Base-by-base conservation (phyloP, 1,140 invertebrate species). In the Eulimnadia texana region DNA sequence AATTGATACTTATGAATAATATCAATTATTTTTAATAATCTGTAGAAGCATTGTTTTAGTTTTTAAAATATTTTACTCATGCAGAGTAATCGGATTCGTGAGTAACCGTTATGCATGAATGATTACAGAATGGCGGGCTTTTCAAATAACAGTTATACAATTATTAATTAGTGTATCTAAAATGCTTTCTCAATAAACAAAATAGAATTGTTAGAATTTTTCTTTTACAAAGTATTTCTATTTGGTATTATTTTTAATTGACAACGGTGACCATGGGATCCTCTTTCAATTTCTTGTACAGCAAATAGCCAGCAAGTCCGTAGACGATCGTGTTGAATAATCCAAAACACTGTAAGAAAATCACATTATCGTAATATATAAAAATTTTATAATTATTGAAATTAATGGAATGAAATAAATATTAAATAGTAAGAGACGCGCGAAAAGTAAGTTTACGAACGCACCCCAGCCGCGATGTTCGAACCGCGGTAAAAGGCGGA, bases 301-400 rank as follows among this genome's bases (percentile, higher is more conserved):
- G 74, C 66, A 88, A 80, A 69, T 84, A 90, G 3, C 84, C 73
- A 57, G 84, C 86, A 49, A 80, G 81, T 2, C 75, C 86, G 66
- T 90, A 92, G 3, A 81, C 85, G 42, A 85, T 62, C n/a, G 83
- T 83, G 70, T 89, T 90, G 72, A 91, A 82, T 1, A 90, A 71
- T 62, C 86, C 88, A 68, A 91, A 89, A 22, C 84, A 77, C 86
- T 88, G 72, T 22, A 75, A 77, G 70, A 47, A n/a, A 60, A 65
- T 64, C n/a, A n/a, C n/a, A n/a, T n/a, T n/a, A n/a, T n/a, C n/a
- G n/a, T 58, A 62, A 50, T 62, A 69, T 72, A 54, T 67, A 68
- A 67, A 13, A 53, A 23, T 64, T 67, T 3, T 20, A 55, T 49
- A 51, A 58, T 63, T 58, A 49, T 55, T 60, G 20, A 62, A 61